Evolutionary conservation across 2,113 vertebrate species (phyloP), one percentile per base, ranked within the genome.

Genomic region (Thinocorus orbignyianus): DNA sequence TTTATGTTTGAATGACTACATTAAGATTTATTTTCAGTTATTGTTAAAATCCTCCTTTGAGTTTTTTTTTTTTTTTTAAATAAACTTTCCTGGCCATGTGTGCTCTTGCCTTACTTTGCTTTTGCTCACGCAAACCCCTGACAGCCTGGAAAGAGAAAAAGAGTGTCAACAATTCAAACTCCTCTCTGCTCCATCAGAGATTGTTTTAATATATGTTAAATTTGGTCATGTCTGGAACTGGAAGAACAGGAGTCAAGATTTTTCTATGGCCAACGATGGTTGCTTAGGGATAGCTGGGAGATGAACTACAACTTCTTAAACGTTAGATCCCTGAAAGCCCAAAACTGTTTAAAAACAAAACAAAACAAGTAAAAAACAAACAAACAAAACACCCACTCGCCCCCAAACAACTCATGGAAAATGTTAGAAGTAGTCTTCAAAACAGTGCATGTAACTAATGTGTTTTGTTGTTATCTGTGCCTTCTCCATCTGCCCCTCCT

Each of bases 381-480:
- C 6, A 55, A 26, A 1, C 3, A 33, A 39, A 51, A 30, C 5
- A 4, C 28, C 2, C 46, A 46, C 46, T 13, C 20, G 17, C 20
- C 19, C 7, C 7, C 44, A 13, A 9, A 7, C 11, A 83, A 12
- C 10, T 14, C 8, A 20, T 22, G 25, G 35, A 39, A 77, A 80
- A 55, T 37, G 9, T 49, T 55, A 60, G 4, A 23, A 13, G 8
- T 24, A 17, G 5, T 17, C 15, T 76, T 69, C 23, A 35, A 37
- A 60, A 24, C 0, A 24, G n/a, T 33, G 16, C 44, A 25, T 1
- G 0, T 11, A 42, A 19, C 15, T 68, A n/a, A 25, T 6, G 2
- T 20, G 33, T 18, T 58, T 54, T 64, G 33, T n/a, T 37, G 74
- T 54, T 41, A n/a, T 39, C 13, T 25, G 52, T 16, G 20, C 33